Base-by-base conservation (phyloP, 2,113 vertebrate genomes). In the Nannobrachium achirus region DNA sequence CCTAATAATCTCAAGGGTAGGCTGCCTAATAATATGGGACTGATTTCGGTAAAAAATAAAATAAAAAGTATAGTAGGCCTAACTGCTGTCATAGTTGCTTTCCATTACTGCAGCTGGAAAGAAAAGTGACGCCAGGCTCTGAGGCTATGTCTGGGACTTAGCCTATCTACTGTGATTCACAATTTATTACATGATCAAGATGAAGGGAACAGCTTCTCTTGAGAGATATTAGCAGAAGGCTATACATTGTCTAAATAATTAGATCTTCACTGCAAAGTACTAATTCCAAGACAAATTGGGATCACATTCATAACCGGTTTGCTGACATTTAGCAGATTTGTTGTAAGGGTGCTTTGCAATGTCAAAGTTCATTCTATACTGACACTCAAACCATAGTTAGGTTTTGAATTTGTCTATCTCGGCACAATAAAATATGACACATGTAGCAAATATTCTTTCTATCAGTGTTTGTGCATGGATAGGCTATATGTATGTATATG, bases 251-350 rank as follows among this genome's bases (percentile, higher is more conserved):
- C 91, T 84, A 87, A 92, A 91, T 89, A 90, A 93, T 92, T 91
- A 91, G 81, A 88, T 86, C 81, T 78, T 86, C 78, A 72, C 56
- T 62, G 74, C 81, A 88, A 89, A 83, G 83, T 75, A 81, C 87
- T 92, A 92, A 92, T 93, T 92, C 92, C 86, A 89, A 91, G 90
- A 88, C 89, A 92, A 92, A 92, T 92, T 90, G 82, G 85, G 88
- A 92, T 91, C 89, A 87, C 70, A 73, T 78, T 92, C 90, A 89
- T 85, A 93, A 91, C 75, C 87, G 89, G 89, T 92, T 93, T 91
- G 91, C 89, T 93, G 92, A 92, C 92, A 92, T 94, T 93, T 93
- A 93, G 85, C 86, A 91, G 91, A 92, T 92, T 85, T 86, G 89
- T 68, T 86, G 80, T 84, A 88, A 84, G 73, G 85, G 75, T 84